A percentile compares a stretch with the other conserved stretches of the same genome.
These are phyloP conservation scores for Perithous albicinctus DNA, from an alignment of 2,888 invertebrate species.

Conservation along the genomic window DNA sequence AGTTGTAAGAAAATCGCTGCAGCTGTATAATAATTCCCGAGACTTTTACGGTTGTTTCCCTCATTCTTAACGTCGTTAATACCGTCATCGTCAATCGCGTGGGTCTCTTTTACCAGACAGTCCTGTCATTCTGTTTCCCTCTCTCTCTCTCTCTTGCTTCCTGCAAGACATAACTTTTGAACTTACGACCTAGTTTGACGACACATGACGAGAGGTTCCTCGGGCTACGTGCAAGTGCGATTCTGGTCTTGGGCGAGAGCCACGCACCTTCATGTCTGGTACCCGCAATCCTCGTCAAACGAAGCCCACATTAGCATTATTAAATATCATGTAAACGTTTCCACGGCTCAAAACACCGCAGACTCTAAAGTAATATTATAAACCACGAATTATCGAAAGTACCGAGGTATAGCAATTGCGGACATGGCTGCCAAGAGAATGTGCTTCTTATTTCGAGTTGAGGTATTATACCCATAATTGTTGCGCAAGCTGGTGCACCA, in stretches of 20 bases:
- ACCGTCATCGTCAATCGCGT: constrained; percentile 33
- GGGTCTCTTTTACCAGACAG: constrained; percentile 24
- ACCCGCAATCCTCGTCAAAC: not conserved
- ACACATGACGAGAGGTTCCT: not conserved
- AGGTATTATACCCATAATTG: constrained; percentile 8
- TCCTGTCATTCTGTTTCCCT: constrained; percentile 17
- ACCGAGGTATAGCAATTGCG: constrained; percentile 2
- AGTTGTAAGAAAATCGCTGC: constrained; percentile 39
- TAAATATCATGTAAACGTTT: not conserved
- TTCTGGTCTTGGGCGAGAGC: not conserved
- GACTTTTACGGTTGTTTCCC: constrained; percentile 44
- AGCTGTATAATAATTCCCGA: constrained; percentile 23
- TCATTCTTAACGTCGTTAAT: not conserved
- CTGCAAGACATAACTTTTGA: constrained; percentile 45
- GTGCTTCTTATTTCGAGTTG: constrained; percentile 6
- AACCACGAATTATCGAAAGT: constrained; percentile 21
- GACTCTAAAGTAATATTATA: constrained; percentile 6
- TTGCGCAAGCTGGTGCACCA: constrained; percentile 40
- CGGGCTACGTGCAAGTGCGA: not conserved
- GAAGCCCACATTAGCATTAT: not conserved
- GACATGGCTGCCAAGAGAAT: not conserved
- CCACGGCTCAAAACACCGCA: not conserved
- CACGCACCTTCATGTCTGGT: not conserved
- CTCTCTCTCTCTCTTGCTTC: not conserved
- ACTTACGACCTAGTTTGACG: constrained; percentile 53